Evolutionary conservation across 1,140 invertebrate genomes (phyloP), one percentile per base, ranked within the genome.

Genomic region (Thalassaphorura encarpata): DNA sequence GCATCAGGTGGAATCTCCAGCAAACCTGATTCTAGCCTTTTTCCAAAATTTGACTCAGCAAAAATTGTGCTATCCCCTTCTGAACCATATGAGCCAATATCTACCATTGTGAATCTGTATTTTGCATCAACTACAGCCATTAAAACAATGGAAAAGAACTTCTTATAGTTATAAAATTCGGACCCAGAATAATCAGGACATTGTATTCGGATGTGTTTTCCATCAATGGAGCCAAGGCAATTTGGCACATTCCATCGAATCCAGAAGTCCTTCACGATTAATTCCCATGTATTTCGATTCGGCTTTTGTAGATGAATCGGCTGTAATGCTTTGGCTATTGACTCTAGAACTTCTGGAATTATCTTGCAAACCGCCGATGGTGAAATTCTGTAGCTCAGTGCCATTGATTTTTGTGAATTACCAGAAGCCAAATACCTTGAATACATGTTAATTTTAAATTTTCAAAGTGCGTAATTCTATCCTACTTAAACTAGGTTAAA

Each of bases 131-230:
- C 62, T 1, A 62, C 43, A 39, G 59, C 67, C 40, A 69, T 26
- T n/a, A 70, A 48, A 6, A 72, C 63, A 11, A 68, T 66, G 28
- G 58, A 64, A 49, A 61, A 57, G 39, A 52, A 62, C 3, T 26
- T 48, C 39, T 75, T 75, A 64, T 75, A 76, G 62, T 74, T 73
- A 56, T 67, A 74, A 64, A 67, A 75, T 23, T 53, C 29, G 15
- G 69, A 71, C 19, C 71, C 72, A 52, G 54, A 61, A 43, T 58
- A 26, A 15, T 51, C 13, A 52, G 67, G 67, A 40, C 52, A 33
- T 28, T 42, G 40, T 41, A 66, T 52, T 21, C 29, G 18, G 23
- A 67, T 48, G 62, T 71, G 69, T 55, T 69, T 73, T 31, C 70
- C 67, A 66, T 71, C 64, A 50, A 69, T 54, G 36, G 65, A 62